Conservation (phyloP, 2,113 vertebrate species). For the Pavo muticus region DNA sequence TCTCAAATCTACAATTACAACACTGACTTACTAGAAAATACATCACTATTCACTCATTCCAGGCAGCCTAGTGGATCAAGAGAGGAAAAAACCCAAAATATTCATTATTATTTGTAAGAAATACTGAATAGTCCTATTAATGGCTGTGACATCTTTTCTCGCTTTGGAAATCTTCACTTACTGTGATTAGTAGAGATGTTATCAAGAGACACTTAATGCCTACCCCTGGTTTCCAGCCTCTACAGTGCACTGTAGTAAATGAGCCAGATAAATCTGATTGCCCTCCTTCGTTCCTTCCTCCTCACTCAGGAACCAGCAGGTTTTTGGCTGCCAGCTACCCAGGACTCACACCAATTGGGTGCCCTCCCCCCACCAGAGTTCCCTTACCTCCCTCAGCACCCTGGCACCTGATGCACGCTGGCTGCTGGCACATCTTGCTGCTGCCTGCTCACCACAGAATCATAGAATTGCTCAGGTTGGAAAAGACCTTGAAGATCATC, state of each 20-base stretch:
- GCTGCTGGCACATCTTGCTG: too few species aligned
- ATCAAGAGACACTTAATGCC: background rate
- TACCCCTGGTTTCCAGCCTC: background rate
- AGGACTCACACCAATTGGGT: accelerated
- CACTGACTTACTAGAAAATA: background rate
- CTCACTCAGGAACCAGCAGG: background rate
- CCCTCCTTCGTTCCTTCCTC: background rate
- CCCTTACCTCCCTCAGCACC: background rate
- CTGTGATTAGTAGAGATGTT: background rate
- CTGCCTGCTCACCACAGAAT: background rate
- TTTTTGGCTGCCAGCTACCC: background rate
- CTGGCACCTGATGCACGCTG: background rate
- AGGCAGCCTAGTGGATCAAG: background rate
- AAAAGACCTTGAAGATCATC: too few species aligned
- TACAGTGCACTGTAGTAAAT: background rate
- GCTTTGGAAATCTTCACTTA: background rate
- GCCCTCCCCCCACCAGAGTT: background rate
- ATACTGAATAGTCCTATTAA: background rate
- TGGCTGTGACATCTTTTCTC: background rate
- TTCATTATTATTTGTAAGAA: background rate
- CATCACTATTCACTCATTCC: background rate
- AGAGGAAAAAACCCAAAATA: background rate
- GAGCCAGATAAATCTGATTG: background rate
- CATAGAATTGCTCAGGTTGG: too few species aligned
- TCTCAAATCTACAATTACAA: background rate